Conservation (phyloP, 2,888 invertebrate species). For the Polietes domitor region DNA sequence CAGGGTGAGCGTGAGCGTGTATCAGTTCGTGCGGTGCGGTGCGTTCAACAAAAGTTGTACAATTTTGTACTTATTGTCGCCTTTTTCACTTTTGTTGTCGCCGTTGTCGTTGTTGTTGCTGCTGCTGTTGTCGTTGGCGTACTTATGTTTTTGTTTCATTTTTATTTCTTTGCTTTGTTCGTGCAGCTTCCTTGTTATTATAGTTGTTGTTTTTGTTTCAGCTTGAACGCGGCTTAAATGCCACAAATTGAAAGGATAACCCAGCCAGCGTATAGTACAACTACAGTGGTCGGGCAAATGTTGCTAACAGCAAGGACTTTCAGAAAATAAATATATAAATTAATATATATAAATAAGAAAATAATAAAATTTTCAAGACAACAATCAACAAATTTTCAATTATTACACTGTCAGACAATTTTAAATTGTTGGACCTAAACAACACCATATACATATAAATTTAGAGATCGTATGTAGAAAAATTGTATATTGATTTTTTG, state of each 20-base stretch:
- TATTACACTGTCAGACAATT: too few relatives aligned
- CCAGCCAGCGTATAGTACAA: not conserved
- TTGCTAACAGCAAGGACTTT: too few relatives aligned
- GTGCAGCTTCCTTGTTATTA: not conserved
- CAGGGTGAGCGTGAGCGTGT: not conserved
- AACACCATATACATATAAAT: too few relatives aligned
- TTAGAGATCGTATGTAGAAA: too few relatives aligned
- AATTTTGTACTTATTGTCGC: conserved; percentile 46
- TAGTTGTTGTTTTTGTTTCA: conserved; percentile 29
- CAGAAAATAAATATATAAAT: too few relatives aligned
- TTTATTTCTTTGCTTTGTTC: not conserved
- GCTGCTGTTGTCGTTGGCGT: conserved; percentile 9
- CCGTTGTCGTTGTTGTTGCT: conserved; percentile 17
- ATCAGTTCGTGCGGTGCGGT: not conserved
- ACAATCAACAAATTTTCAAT: too few relatives aligned
- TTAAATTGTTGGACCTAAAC: too few relatives aligned
- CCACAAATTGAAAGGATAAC: conserved; percentile 52
- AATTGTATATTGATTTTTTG: too few relatives aligned
- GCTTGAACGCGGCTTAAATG: conserved; percentile 51
- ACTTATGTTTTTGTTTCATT: not conserved
- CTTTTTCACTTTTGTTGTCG: conserved; percentile 5
- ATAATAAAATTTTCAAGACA: too few relatives aligned
- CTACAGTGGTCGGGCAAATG: too few relatives aligned
- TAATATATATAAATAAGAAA: too few relatives aligned
- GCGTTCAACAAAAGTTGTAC: conserved; percentile 42